Evolutionary conservation across 2,888 invertebrate genomes (phyloP).

Genomic region (Chrysina gloriosa): DNA sequence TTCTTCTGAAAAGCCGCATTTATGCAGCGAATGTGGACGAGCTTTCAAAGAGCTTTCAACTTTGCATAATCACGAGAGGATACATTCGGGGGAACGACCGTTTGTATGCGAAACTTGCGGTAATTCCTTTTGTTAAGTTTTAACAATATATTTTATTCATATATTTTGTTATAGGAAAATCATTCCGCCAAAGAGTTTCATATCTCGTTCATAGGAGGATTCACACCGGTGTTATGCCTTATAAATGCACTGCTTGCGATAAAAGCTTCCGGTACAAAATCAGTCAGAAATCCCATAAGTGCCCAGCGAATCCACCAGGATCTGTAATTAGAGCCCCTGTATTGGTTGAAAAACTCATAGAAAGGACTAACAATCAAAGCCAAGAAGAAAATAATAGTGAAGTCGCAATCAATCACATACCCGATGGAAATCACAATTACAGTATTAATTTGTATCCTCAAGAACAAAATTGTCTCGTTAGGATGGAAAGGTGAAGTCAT

Average conservation of each 20-base stretch:
- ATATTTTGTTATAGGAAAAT: conserved; percentile 73
- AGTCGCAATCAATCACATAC: background rate
- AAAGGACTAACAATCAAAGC: conserved; percentile 12
- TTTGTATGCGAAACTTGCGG: conserved; percentile 90
- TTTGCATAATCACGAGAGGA: conserved; percentile 86
- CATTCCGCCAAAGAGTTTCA: conserved; percentile 86
- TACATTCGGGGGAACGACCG: conserved; percentile 87
- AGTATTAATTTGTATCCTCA: conserved; percentile 7
- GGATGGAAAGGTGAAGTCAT: conserved; percentile 12
- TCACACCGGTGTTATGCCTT: conserved; percentile 88
- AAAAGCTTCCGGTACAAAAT: conserved; percentile 89
- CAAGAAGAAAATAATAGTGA: background rate
- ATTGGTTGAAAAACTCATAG: conserved; percentile 43
- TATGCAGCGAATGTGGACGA: conserved; percentile 81
- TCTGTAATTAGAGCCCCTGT: conserved; percentile 64
- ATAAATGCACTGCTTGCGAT: conserved; percentile 83
- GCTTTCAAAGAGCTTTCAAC: conserved; percentile 90
- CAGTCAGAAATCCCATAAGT: conserved; percentile 86
- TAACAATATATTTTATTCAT: background rate
- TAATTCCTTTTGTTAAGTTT: conserved; percentile 58
- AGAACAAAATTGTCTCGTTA: conserved; percentile 10
- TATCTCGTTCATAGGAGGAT: conserved; percentile 87
- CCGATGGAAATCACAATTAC: conserved; percentile 10
- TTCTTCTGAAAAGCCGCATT: conserved; percentile 83
- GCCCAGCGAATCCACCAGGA: conserved; percentile 73